Percentiles rank a stretch among this genome's conserved stretches.
Evolutionary conservation across 2,113 vertebrate species (phyloP).

Genomic region (Nesoenas mayeri): DNA sequence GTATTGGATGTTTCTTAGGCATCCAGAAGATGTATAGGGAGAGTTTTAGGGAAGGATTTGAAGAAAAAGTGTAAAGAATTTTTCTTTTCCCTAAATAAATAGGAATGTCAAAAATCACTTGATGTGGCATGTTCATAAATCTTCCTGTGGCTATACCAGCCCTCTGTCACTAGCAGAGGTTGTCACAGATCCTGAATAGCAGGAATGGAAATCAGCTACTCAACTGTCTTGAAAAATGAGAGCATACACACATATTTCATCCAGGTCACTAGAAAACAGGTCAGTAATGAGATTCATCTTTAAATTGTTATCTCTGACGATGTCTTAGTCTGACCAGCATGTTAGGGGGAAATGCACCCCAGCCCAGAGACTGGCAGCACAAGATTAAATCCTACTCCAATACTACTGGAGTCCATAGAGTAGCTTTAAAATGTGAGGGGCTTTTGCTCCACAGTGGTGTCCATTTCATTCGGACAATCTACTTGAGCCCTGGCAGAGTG

Average conservation of each 20-base stretch:
- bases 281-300: not conserved
- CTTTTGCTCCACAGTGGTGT: not conserved
- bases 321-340: not conserved
- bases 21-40: not conserved
- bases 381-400: not conserved
- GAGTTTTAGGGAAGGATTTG: not conserved
- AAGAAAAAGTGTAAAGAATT: not conserved
- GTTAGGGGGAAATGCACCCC: not conserved
- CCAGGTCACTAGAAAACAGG: not conserved
- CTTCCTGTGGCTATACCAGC: not conserved
- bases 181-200: not conserved
- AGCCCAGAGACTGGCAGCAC: fast-evolving
- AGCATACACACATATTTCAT: not conserved
- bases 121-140: not conserved
- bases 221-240: not conserved
- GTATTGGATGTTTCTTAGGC: not conserved
- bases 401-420: not conserved
- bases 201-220: not conserved
- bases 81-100: not conserved
- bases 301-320: not conserved
- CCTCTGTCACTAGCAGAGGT: not conserved
- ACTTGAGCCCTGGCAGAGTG: fast-evolving
- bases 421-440: not conserved
- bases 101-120: not conserved
- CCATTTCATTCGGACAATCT: fast-evolving